Conservation (phyloP, 2,797 vertebrate genomes). For the Botia almorhae region DNA sequence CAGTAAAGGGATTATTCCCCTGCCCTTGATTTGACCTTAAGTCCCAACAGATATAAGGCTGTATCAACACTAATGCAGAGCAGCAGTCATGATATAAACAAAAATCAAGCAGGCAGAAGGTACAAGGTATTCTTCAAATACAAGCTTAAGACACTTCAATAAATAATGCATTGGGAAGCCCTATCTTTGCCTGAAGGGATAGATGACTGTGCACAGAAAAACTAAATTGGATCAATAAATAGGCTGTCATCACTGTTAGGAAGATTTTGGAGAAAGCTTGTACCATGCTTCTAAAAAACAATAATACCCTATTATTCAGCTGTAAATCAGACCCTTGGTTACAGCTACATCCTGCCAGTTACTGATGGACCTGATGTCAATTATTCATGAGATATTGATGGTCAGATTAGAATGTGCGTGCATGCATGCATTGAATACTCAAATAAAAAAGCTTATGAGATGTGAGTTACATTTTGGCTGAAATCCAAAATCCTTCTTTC, state of each 20-base stretch:
- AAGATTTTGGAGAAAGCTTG: not conserved
- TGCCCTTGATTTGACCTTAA: constrained; percentile 11
- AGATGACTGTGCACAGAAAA: not conserved
- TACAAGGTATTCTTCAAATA: constrained; percentile 12
- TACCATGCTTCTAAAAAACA: not conserved
- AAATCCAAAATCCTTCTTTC: not conserved
- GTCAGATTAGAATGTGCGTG: constrained; percentile 6
- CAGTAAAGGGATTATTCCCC: not conserved
- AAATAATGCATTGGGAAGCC: constrained; percentile 8
- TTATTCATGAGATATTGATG: not conserved
- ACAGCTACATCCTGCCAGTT: not conserved
- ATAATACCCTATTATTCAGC: not conserved
- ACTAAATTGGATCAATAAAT: not conserved
- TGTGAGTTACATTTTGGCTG: not conserved
- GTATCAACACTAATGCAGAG: not conserved
- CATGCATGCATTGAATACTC: not conserved
- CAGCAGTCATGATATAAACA: constrained; percentile 5
- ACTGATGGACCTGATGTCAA: not conserved
- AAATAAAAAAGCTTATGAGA: constrained; percentile 1
- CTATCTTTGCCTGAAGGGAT: constrained; percentile 10
- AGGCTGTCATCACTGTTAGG: not conserved
- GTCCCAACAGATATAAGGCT: constrained; percentile 13
- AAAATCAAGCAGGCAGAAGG: constrained; percentile 6
- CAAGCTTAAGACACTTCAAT: not conserved
- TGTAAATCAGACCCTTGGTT: not conserved